Base-by-base conservation (phyloP, 2,113 vertebrate genomes). In the Chaetura pelagica region DNA sequence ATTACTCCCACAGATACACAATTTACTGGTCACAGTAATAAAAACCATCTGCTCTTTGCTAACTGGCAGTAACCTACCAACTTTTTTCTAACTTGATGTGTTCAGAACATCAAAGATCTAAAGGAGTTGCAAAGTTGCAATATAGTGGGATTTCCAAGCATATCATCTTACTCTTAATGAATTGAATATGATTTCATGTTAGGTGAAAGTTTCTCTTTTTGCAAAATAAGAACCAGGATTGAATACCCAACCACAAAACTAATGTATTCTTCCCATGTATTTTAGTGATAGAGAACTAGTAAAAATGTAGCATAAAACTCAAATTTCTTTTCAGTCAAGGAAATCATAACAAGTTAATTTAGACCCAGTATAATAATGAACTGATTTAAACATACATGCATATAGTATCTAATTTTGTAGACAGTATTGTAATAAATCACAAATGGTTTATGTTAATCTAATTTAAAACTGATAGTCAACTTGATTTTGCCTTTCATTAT, bases 1-100 rank as follows among this genome's bases (percentile, higher is more conserved):
- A 90, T 89, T 94, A 95, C 76, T 90, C 89, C 92, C 86, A 93
- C 83, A 86, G 76, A 92, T 74, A 90, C 49, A 86, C 42, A 67
- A 86, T 80, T 92, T 90, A 77, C 38, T 2, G 72, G 90, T 78
- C 92, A 94, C 75, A 90, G 72, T 59, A 94, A 95, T 78, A 95
- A 95, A 89, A 80, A 97, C 90, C 95, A 97, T 93, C 94, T 97
- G 95, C 51, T 95, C 76, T 92, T 93, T 88, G 63, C 86, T 86
- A 93, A 90, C 76, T 67, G 75, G 88, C 59, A 93, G 54, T 68
- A 95, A 92, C 42, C 46, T 86, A 90, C 38, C 22, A 86, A 90
- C 72, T 74, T 63, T 62, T 27, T 67, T 58, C 67, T 74, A 67
- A 78, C 26, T 84, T 77, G 9, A 69, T 58, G 59, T 84, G 42